Evolutionary conservation across 2,113 vertebrate species (phyloP).

Genomic region (Chinchilla lanigera): DNA sequence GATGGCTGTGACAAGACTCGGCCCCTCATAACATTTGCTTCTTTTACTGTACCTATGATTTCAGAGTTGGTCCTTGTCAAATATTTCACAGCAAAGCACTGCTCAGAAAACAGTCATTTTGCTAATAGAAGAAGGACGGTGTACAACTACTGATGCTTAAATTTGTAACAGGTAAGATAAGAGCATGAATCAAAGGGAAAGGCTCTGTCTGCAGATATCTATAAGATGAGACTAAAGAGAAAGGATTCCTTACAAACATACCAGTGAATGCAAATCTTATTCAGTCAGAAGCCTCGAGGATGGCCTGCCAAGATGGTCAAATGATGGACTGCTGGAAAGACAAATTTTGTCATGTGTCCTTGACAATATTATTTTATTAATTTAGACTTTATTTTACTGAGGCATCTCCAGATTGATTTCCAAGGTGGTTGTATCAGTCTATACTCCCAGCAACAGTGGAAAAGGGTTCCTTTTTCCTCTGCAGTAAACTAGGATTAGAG

Average conservation of each 20-base stretch:
- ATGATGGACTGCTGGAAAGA: not conserved
- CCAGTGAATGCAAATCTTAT: not conserved
- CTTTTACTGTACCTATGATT: not conserved
- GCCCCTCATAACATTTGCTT: not conserved
- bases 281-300: not conserved
- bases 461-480: too few relatives aligned
- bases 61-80: not conserved
- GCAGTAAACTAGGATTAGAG: too few relatives aligned
- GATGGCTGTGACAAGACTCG: not conserved
- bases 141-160: slow-evolving; percentile 67
- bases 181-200: slow-evolving; percentile 19
- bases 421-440: too few relatives aligned
- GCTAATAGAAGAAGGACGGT: slow-evolving; percentile 47
- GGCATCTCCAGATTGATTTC: too few relatives aligned
- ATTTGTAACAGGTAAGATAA: slow-evolving; percentile 70
- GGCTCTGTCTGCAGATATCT: not conserved
- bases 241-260: not conserved
- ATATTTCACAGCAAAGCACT: not conserved
- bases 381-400: too few relatives aligned
- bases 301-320: not conserved
- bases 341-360: not conserved
- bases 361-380: not conserved
- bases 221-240: not conserved
- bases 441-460: too few relatives aligned
- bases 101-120: not conserved